phyloP scores from a whole-genome alignment of 2,888 invertebrate species.

The Sinotaia quadrata region DNA sequence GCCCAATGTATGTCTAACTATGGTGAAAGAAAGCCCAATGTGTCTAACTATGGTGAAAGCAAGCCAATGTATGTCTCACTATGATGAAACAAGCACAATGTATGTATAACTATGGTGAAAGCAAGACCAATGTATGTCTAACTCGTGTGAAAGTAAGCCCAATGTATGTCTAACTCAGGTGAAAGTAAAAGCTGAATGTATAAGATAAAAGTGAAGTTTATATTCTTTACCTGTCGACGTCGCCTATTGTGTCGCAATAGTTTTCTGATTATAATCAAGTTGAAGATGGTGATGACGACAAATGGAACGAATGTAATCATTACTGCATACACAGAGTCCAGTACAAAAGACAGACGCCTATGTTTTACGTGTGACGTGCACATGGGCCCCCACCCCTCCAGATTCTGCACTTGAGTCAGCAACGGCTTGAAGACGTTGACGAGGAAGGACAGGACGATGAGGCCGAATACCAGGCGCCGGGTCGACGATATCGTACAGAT shows the following conservation, averaged over 20 bases:
- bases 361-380: slow-evolving; percentile 54
- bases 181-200: too few species aligned
- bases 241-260: slow-evolving; percentile 55
- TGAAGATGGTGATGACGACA: slow-evolving; percentile 61
- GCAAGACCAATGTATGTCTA: too few species aligned
- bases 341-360: slow-evolving; percentile 48
- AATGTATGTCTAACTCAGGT: too few species aligned
- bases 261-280: slow-evolving; percentile 63
- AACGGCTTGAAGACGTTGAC: slow-evolving; percentile 61
- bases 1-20: too few species aligned
- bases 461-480: slow-evolving; percentile 50
- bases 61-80: too few species aligned
- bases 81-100: too few species aligned
- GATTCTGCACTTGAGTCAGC: slow-evolving; percentile 40
- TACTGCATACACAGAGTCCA: slow-evolving; percentile 63
- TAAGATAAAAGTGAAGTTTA: too few species aligned
- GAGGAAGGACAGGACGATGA: slow-evolving; percentile 46
- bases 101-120: too few species aligned
- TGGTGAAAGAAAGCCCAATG: too few species aligned
- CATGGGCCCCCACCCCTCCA: slow-evolving; percentile 29
- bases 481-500: slow-evolving; percentile 60
- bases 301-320: slow-evolving; percentile 66
- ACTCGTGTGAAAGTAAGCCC: too few species aligned
- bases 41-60: too few species aligned
- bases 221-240: slow-evolving; percentile 43